Evolutionary conservation across 2,113 vertebrate species (phyloP), one percentile per base, ranked within the genome.

Genomic region (Sturnus vulgaris): DNA sequence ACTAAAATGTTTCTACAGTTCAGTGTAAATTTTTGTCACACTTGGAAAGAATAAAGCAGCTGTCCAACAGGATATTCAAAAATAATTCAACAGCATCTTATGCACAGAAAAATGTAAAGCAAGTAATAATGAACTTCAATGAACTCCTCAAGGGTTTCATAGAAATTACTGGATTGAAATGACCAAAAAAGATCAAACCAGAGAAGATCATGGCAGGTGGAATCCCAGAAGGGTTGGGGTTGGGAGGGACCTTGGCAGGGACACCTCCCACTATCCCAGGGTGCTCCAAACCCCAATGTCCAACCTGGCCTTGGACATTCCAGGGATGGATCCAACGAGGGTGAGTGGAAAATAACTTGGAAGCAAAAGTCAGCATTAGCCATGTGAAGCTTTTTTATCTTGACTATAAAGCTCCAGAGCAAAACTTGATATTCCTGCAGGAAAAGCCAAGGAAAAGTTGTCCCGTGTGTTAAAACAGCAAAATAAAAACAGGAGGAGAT

Each of bases 211-310:
- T 0, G 8, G 44, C 7, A 76, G 22, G 37, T 27, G 11, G 59
- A 59, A 86, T 31, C 21, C 61, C 61, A 37, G 16, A 52, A 44
- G 13, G 53, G 37, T 68, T 59, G 59, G 63, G 46, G 22, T 33
- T 35, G 44, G 50, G 23, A 47, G 19, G 12, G 42, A 76, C 5
- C 21, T 24, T 10, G 49, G 31, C 57, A 64, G 50, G 44, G 68
- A 81, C 68, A 53, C 11, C 7, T 66, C 0, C 33, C 35, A 40
- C 25, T 10, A 0, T 2, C 9, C 59, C 66, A 88, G 21, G 42
- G 0, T 37, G 31, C 50, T 31, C 75, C 56, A 21, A 71, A 12
- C 13, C 24, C 49, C 0, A 0, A n/a, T n/a, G n/a, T 17, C 59
- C 59, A 72, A 0, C 31, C 49, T 8, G 13, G 35, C 35, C 52